These are phyloP conservation scores for Arnoldichthys spilopterus DNA, from an alignment of 2,797 vertebrate genomes.

Conservation along the genomic window DNA sequence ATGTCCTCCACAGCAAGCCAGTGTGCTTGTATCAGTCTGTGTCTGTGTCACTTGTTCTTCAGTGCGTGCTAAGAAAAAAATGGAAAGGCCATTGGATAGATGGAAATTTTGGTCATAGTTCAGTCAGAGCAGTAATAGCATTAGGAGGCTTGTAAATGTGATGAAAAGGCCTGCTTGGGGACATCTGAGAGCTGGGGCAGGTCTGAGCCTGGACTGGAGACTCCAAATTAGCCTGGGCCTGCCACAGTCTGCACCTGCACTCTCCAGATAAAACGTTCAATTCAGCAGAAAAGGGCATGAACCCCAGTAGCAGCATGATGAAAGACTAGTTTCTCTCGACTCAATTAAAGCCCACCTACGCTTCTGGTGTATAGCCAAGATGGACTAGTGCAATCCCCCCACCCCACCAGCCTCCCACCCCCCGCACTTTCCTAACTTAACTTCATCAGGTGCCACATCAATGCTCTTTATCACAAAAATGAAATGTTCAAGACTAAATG, in stretches of 20 bases:
- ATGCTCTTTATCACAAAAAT: slow-evolving; percentile 50
- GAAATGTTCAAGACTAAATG: not conserved
- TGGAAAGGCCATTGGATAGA: slow-evolving; percentile 1
- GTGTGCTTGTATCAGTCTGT: slow-evolving; percentile 3
- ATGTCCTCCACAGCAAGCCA: no score
- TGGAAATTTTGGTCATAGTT: slow-evolving; percentile 23
- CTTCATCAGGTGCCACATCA: slow-evolving; percentile 54
- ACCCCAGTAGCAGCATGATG: slow-evolving; percentile 58
- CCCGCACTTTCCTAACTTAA: slow-evolving; percentile 33
- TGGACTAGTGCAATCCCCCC: slow-evolving; percentile 55
- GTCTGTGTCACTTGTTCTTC: slow-evolving; percentile 26
- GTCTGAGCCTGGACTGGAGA: slow-evolving; percentile 20
- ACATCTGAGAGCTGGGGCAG: slow-evolving; percentile 16
- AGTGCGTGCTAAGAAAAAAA: slow-evolving; percentile 5
- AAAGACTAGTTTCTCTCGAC: slow-evolving; percentile 61
- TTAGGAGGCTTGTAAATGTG: not conserved
- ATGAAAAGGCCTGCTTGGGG: slow-evolving; percentile 19
- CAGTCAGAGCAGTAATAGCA: not conserved
- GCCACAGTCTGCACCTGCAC: slow-evolving; percentile 66
- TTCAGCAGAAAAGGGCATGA: slow-evolving; percentile 66
- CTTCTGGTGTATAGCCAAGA: slow-evolving; percentile 64
- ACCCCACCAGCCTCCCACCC: slow-evolving; percentile 52
- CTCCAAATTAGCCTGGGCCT: slow-evolving; percentile 38
- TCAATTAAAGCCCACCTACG: slow-evolving; percentile 73
- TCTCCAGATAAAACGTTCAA: slow-evolving; percentile 66